Base-by-base conservation (phyloP, 2,113 vertebrate genomes). In the Epinephelus fuscoguttatus region DNA sequence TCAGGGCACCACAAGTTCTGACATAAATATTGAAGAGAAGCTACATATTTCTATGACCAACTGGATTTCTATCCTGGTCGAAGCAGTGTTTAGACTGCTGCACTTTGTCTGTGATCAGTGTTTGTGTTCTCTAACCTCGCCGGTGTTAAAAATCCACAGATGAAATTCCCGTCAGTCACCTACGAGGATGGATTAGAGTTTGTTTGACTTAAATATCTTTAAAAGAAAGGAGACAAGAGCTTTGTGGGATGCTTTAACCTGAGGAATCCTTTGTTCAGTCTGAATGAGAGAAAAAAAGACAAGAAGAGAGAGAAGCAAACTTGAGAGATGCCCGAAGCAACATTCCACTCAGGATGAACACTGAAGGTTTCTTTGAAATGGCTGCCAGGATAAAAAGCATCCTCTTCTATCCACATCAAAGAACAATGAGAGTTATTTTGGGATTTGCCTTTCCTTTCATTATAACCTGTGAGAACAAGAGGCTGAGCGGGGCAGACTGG, bases 391-490 rank as follows among this genome's bases (percentile, higher is more conserved):
- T 81, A 82, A 87, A 87, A 91, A 84, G 68, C 78, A 86, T 88
- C 80, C 75, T 84, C 82, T 74, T 81, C 63, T 67, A 70, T 73
- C 76, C 74, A 91, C 89, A 92, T 92, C 86, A 88, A 89, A 91
- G 75, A 91, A 86, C 70, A 80, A 90, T 76, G 56, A 25, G 40
- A 78, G 82, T 73, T 68, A 81, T 81, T 64, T 47, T 0, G 33
- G 40, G 33, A 69, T 81, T 62, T 66, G 40, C 60, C 68, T 79
- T 73, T 87, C 64, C 83, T 89, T 91, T 92, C 79, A 90, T 89
- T 90, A 90, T 76, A 84, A 88, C 76, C 76, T 93, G 87, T 87
- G 78, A 86, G 89, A 90, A 91, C 85, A 83, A 84, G 78, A 87
- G 73, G 74, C 60, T 49, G 78, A 79, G 62, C 14, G 17, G 37